phyloP scores from a whole-genome alignment of 1,140 invertebrate genomes.

The Himalopsyche phryganea region DNA sequence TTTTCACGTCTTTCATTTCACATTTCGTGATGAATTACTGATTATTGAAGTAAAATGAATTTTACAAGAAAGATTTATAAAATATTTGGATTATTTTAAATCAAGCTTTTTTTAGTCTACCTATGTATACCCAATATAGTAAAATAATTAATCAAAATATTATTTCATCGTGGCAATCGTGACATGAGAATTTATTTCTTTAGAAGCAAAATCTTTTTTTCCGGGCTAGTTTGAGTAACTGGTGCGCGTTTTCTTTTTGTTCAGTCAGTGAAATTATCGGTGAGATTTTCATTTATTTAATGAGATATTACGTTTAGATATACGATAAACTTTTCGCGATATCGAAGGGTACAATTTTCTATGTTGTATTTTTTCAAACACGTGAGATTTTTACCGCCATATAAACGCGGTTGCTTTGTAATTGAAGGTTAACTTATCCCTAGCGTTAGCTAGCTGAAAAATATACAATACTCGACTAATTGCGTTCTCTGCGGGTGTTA shows the following conservation, averaged over 20 bases:
- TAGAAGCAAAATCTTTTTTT: slow-evolving; percentile 12
- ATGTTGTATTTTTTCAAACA: slow-evolving; percentile 3
- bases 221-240: slow-evolving; percentile 21
- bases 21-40: too few species aligned
- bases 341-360: too few species aligned
- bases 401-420: slow-evolving; percentile 17
- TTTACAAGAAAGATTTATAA: too few species aligned
- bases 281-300: slow-evolving; percentile 5
- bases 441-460: slow-evolving; percentile 11
- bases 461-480: slow-evolving; percentile 1
- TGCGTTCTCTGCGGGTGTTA: background rate
- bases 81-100: too few species aligned
- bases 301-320: slow-evolving; percentile 1
- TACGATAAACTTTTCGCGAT: background rate
- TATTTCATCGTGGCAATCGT: too few species aligned
- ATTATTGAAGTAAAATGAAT: too few species aligned
- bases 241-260: slow-evolving; percentile 22
- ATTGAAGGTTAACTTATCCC: slow-evolving; percentile 20
- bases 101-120: too few species aligned
- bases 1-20: too few species aligned
- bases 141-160: too few species aligned
- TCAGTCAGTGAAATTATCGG: slow-evolving; percentile 10
- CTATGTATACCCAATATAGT: too few species aligned
- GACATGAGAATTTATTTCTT: background rate
- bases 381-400: slow-evolving; percentile 26